Evolutionary conservation across 2,797 vertebrate species (phyloP), one percentile per base, ranked within the genome.

Genomic region (Bradypodion pumilum): DNA sequence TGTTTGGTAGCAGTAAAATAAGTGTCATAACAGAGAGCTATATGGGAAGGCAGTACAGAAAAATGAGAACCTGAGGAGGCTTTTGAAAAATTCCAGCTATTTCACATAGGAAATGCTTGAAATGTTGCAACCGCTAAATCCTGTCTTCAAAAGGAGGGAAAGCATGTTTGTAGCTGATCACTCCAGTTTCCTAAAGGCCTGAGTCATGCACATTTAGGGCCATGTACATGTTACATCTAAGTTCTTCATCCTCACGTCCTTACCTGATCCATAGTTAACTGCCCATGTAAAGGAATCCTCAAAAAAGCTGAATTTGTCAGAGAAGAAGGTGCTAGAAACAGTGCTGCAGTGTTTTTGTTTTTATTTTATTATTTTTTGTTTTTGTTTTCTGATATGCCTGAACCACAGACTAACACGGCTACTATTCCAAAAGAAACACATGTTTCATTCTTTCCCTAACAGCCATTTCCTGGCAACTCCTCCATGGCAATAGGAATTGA

Each of bases 61-160:
- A 85, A 80, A 59, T 40, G 60, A 85, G 72, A 90, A 86, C n/a
- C 5, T 0, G 0, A 70, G 12, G 46, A 85, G 27, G n/a, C 46
- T 86, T 88, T 13, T 5, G 7, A 88, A 88, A 82, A 92, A 85
- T 74, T 65, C 10, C 60, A 83, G 69, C 0, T 35, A 63, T 83
- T 90, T 87, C 23, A 12, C 27, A 81, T 52, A 86, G 52, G 27
- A 89, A 86, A 86, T 80, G 65, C 46, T 63, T 80, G 74, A 73
- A 82, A n/a, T 25, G 78, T 44, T 80, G 46, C 78, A 44, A 60
- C 77, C 37, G 52, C 76, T 66, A 79, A 29, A 5, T n/a, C 89
- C 16, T 52, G 60, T 25, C 89, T 7, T 23, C 0, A 1, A 19
- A 32, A 59, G 85, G 32, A 27, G 35, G 66, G 62, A 74, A 5